Conservation (phyloP, 2,113 vertebrate species). For the Lasiurus borealis region DNA sequence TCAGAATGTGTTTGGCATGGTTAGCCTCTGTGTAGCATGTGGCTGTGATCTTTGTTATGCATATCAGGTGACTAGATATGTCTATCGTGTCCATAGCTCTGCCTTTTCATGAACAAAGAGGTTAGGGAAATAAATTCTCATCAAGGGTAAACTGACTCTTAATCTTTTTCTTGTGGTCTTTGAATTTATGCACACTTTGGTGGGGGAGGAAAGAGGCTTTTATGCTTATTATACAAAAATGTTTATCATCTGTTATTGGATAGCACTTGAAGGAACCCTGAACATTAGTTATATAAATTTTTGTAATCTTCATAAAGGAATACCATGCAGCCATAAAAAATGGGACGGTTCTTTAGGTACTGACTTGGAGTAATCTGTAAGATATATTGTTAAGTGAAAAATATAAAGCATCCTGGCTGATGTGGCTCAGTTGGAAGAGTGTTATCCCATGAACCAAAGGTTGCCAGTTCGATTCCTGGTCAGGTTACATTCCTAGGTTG, state of each 20-base stretch:
- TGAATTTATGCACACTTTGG: constrained; percentile 34
- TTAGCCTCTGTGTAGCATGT: not conserved
- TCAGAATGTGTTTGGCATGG: constrained; percentile 7
- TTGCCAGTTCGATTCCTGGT: no score
- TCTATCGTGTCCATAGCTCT: not conserved
- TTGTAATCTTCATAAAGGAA: not conserved
- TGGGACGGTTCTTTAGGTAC: not conserved
- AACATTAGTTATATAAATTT: constrained; percentile 18
- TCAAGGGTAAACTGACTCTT: constrained; percentile 22
- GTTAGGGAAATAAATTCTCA: constrained; percentile 26
- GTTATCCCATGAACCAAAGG: no score
- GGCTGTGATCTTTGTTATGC: not conserved
- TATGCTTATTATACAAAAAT: constrained; percentile 28
- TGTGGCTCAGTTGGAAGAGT: no score
- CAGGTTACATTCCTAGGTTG: no score
- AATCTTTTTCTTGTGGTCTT: constrained; percentile 23
- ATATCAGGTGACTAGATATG: not conserved
- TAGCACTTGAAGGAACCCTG: not conserved
- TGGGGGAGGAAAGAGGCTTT: constrained; percentile 44
- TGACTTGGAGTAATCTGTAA: constrained; percentile 1
- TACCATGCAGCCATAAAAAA: not conserved
- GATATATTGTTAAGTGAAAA: constrained; percentile 23
- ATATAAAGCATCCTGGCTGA: not conserved
- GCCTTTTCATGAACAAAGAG: not conserved
- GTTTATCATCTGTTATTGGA: not conserved